phyloP scores from a whole-genome alignment of 2,888 invertebrate genomes.

The Allygus modestus region DNA sequence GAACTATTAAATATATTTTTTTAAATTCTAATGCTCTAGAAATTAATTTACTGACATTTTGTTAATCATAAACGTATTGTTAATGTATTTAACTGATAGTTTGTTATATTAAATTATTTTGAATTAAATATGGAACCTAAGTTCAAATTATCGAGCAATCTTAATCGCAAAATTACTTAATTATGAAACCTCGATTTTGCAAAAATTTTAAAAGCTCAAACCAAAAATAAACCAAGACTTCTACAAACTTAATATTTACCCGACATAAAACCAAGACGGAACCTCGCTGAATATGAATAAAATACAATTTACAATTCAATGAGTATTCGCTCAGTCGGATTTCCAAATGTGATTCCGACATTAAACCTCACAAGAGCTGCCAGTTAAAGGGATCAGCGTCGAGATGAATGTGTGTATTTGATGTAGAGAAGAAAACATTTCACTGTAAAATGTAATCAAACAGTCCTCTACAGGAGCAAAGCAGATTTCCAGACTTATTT shows the following conservation, averaged over 20 bases:
- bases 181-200: too few relatives aligned
- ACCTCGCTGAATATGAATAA: slow-evolving; percentile 24
- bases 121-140: too few relatives aligned
- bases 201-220: too few relatives aligned
- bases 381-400: slow-evolving; percentile 42
- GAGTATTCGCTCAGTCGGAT: slow-evolving; percentile 37
- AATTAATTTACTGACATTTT: too few relatives aligned
- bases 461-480: slow-evolving; percentile 46
- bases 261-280: slow-evolving; percentile 16
- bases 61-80: too few relatives aligned
- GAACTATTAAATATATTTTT: too few relatives aligned
- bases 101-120: too few relatives aligned
- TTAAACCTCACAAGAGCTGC: slow-evolving; percentile 52
- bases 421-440: slow-evolving; percentile 58
- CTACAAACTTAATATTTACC: not conserved
- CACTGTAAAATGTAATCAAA: slow-evolving; percentile 59
- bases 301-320: slow-evolving; percentile 49
- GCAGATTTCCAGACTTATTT: slow-evolving; percentile 59
- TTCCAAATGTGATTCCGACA: slow-evolving; percentile 47
- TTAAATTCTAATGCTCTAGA: too few relatives aligned
- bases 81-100: too few relatives aligned
- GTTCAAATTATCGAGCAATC: not conserved
- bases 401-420: slow-evolving; percentile 52
- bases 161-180: not conserved
- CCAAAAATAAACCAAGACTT: not conserved